Conservation (phyloP, 2,113 vertebrate species). For the Malurus cyaneus region DNA sequence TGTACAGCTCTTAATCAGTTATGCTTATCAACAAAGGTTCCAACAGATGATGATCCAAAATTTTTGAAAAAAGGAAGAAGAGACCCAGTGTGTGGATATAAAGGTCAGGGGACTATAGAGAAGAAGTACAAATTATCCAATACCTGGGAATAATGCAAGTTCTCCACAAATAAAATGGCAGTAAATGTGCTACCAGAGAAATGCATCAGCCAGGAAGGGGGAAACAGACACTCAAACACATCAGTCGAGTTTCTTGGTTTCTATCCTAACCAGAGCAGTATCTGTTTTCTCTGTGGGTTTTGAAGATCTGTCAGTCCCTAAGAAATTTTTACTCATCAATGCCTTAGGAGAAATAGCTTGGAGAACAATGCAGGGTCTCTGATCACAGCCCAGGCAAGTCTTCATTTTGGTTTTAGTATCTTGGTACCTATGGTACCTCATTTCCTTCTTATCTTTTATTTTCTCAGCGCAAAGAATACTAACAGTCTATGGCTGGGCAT, state of each 20-base stretch:
- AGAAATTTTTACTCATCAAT: neutral
- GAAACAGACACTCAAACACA: neutral
- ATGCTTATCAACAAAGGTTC: neutral
- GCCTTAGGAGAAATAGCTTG: neutral
- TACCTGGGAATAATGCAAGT: neutral
- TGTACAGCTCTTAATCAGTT: neutral
- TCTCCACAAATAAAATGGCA: neutral
- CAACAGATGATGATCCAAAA: neutral
- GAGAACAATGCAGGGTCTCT: neutral
- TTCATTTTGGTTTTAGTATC: neutral
- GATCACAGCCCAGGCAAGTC: neutral
- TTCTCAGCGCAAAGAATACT: neutral
- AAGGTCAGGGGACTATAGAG: neutral
- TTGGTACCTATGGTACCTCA: neutral
- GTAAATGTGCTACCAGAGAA: neutral
- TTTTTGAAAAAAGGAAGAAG: neutral
- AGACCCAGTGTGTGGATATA: neutral
- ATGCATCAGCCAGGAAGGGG: neutral
- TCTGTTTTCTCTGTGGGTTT: neutral
- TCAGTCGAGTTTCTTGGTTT: neutral
- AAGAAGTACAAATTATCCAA: neutral
- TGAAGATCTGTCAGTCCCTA: neutral
- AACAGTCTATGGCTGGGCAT: neutral
- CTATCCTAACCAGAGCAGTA: neutral
- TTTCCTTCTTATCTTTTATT: neutral